These are phyloP conservation scores for Galleria mellonella DNA, from an alignment of 1,140 invertebrate species.

Conservation along the genomic window DNA sequence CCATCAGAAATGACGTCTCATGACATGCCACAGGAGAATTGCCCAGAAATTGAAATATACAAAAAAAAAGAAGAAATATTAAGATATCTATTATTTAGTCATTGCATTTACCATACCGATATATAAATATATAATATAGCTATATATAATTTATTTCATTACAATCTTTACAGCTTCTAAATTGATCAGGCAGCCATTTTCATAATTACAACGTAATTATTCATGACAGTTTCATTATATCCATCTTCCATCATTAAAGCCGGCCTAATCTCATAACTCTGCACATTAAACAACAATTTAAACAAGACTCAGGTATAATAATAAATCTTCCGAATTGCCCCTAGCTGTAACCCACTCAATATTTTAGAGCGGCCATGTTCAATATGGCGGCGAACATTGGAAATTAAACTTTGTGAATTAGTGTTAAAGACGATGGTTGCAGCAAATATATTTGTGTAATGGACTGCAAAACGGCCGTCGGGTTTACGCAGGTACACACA, in stretches of 20 bases:
- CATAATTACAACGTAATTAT: no score
- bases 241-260: slow-evolving; percentile 26
- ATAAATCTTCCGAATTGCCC: slow-evolving; percentile 52
- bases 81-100: no score
- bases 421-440: slow-evolving; percentile 11
- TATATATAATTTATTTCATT: no score
- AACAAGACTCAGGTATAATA: slow-evolving; percentile 53
- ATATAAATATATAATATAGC: no score
- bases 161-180: no score
- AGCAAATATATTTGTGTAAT: slow-evolving; percentile 32
- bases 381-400: background rate
- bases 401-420: slow-evolving; percentile 17
- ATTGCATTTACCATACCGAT: no score
- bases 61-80: no score
- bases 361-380: slow-evolving; percentile 26
- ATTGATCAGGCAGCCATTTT: slow-evolving; percentile 1
- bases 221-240: background rate
- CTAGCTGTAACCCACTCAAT: slow-evolving; percentile 38
- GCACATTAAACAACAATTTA: slow-evolving; percentile 55
- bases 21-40: no score
- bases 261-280: slow-evolving; percentile 36
- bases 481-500: slow-evolving; percentile 46
- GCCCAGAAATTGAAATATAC: no score
- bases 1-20: no score
- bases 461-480: slow-evolving; percentile 41